Evolutionary conservation across 2,113 vertebrate genomes (phyloP).

Genomic region (Mirza zaza): DNA sequence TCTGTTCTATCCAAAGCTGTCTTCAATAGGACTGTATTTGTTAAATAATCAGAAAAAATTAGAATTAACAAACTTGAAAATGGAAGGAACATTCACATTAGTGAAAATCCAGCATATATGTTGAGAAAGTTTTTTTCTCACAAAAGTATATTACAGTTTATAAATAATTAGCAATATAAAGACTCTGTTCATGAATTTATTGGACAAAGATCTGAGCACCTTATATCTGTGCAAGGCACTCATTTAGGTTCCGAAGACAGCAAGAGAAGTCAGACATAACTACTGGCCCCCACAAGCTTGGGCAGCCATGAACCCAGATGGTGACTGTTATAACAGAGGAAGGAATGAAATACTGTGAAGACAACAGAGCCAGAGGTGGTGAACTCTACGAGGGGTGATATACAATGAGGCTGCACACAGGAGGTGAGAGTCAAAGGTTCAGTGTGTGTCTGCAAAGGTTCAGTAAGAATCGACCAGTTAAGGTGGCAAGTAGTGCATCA

Average conservation of each 20-base stretch:
- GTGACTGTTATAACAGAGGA: not conserved
- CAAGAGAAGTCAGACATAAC: not conserved
- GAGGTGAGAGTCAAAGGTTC: not conserved
- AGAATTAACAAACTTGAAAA: not conserved
- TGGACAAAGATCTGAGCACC: not conserved
- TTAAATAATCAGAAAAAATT: not conserved
- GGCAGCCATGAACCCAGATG: rapidly evolving
- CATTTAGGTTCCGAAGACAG: not conserved
- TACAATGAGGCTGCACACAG: no score
- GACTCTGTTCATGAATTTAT: not conserved
- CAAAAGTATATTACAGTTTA: not conserved
- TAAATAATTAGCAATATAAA: not conserved
- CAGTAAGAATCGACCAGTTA: not conserved
- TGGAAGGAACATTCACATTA: not conserved
- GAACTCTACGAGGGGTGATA: not conserved
- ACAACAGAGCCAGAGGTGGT: not conserved
- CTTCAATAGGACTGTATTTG: not conserved
- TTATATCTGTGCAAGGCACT: not conserved
- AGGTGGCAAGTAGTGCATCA: not conserved
- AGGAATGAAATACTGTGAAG: not conserved
- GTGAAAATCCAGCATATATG: not conserved
- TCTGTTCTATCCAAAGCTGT: not conserved
- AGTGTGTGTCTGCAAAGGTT: not conserved
- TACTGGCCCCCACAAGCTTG: not conserved
- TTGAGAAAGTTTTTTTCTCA: not conserved